phyloP scores from a whole-genome alignment of 2,888 invertebrate species.

The Gastracanthus pulcherrimus region DNA sequence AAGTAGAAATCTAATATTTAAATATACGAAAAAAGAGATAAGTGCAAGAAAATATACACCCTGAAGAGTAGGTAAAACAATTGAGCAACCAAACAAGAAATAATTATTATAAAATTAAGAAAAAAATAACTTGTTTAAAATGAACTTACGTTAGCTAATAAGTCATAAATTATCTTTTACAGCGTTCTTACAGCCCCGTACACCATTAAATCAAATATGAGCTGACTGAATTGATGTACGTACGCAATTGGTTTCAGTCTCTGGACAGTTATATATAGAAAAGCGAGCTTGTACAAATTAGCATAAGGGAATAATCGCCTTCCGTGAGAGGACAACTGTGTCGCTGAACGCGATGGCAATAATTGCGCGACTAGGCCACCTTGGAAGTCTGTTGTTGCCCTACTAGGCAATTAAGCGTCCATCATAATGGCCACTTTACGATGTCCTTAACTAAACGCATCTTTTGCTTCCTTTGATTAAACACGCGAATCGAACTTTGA shows the following conservation, averaged over 20 bases:
- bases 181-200: no score
- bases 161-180: not conserved
- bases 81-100: not conserved
- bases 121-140: no score
- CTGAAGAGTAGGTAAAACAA: no score
- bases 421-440: not conserved
- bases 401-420: not conserved
- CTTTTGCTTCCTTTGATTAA: conserved; percentile 21
- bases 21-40: no score
- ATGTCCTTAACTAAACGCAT: conserved; percentile 10
- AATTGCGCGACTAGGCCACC: not conserved
- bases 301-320: conserved; percentile 26
- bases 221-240: not conserved
- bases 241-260: not conserved
- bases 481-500: conserved; percentile 13
- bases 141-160: not conserved
- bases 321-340: conserved; percentile 10
- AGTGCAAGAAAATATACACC: no score
- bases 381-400: not conserved
- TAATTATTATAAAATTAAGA: not conserved
- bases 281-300: conserved; percentile 39
- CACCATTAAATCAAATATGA: conserved; percentile 8
- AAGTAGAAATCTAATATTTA: no score
- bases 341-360: conserved; percentile 22
- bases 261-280: not conserved